Evolutionary conservation across 1,140 invertebrate genomes (phyloP).

Genomic region (Drosophila tsacasi): DNA sequence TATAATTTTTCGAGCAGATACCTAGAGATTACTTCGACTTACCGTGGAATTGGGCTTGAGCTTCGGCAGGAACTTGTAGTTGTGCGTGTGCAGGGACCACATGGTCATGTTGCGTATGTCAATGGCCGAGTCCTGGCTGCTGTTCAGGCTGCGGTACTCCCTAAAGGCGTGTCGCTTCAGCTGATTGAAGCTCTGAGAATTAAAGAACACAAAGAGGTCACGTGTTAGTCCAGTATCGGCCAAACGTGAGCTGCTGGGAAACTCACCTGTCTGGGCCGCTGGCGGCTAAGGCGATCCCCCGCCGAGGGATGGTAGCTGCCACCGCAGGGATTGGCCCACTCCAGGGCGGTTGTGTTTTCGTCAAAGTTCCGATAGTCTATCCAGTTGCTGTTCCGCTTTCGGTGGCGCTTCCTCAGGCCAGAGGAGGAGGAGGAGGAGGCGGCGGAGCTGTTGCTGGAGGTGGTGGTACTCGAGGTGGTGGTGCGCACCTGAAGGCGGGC

Average conservation of each 20-base stretch:
- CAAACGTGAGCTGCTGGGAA: too few relatives aligned
- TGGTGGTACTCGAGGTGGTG: slow-evolving; percentile 9
- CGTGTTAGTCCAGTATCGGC: not conserved
- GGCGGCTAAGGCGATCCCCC: slow-evolving; percentile 46
- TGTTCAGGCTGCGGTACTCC: slow-evolving; percentile 68
- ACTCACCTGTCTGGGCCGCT: slow-evolving; percentile 70
- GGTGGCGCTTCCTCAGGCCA: slow-evolving; percentile 67
- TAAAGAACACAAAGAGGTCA: too few relatives aligned
- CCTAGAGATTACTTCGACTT: slow-evolving; percentile 14
- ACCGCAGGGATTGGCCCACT: slow-evolving; percentile 79
- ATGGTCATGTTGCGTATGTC: slow-evolving; percentile 75
- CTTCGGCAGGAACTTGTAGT: slow-evolving; percentile 81
- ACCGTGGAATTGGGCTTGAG: slow-evolving; percentile 80
- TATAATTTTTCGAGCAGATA: too few relatives aligned
- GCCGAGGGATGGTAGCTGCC: slow-evolving; percentile 63
- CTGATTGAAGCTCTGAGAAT: slow-evolving; percentile 70
- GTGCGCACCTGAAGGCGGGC: slow-evolving; percentile 8
- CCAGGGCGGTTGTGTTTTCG: slow-evolving; percentile 70
- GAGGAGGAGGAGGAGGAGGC: slow-evolving; percentile 5
- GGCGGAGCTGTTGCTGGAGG: slow-evolving; percentile 12
- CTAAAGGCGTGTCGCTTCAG: slow-evolving; percentile 66
- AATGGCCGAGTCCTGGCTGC: slow-evolving; percentile 66
- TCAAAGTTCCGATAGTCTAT: slow-evolving; percentile 73
- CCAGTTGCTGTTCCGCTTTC: slow-evolving; percentile 80
- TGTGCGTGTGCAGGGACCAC: slow-evolving; percentile 77